A percentile compares a stretch with the other conserved stretches of the same genome.
phyloP scores from a whole-genome alignment of 2,113 vertebrate species.

The Ranitomeya imitator region DNA sequence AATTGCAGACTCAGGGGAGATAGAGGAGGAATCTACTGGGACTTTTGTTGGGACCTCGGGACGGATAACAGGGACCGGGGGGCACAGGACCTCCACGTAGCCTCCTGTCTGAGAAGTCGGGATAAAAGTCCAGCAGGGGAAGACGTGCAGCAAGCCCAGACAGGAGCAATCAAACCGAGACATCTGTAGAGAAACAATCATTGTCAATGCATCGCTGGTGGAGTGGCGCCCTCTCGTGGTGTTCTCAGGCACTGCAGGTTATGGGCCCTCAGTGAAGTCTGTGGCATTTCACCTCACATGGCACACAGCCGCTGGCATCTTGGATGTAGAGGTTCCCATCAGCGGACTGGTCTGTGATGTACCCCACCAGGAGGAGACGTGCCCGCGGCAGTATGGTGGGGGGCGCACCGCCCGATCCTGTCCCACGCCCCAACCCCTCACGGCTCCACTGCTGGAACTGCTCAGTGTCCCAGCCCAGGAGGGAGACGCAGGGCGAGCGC shows the following conservation, averaged over 20 bases:
- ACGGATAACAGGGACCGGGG: conserved; percentile 69
- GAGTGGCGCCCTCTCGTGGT: background rate
- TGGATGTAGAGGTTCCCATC: conserved; percentile 71
- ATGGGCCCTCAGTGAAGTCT: background rate
- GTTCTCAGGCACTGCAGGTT: background rate
- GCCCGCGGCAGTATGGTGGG: conserved; percentile 66
- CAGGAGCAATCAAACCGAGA: conserved; percentile 73
- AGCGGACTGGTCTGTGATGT: conserved; percentile 67
- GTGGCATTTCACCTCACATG: conserved; percentile 72
- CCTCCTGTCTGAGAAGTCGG: conserved; percentile 63
- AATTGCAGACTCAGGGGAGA: background rate
- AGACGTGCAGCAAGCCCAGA: conserved; percentile 71
- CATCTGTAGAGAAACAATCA: conserved; percentile 62
- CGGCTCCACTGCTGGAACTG: conserved; percentile 73
- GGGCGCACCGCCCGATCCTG: conserved; percentile 62
- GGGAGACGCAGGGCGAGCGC: conserved; percentile 75
- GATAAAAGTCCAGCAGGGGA: conserved; percentile 84
- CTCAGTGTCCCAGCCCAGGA: conserved; percentile 77
- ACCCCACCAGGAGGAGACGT: conserved; percentile 81
- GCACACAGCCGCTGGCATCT: conserved; percentile 73
- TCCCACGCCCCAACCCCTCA: conserved; percentile 57
- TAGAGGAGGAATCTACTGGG: conserved; percentile 31
- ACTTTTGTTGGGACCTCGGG: conserved; percentile 24
- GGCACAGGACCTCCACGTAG: conserved; percentile 74
- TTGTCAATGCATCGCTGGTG: background rate